Evolutionary conservation across 2,113 vertebrate species (phyloP), one percentile per base, ranked within the genome.

Genomic region (Procavia capensis): DNA sequence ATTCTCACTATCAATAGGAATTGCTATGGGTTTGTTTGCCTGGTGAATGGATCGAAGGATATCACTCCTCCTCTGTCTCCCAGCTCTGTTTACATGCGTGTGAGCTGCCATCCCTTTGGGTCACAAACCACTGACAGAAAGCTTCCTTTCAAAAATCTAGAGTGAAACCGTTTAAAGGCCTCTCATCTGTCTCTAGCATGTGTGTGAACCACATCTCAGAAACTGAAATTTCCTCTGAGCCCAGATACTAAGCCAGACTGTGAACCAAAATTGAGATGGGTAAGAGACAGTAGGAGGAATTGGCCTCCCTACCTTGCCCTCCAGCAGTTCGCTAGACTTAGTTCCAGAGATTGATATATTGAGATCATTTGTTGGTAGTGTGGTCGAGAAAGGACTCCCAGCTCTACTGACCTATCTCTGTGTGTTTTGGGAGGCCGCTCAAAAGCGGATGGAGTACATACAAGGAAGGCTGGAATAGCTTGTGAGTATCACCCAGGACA

Each of bases 21-120:
- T 95, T 95, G 88, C 76, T 95, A 87, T 90, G 79, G 70, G 83
- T 95, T 94, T 97, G 83, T 95, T 94, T 97, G 59, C 94, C 47
- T 36, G 76, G 95, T 45, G 27, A 93, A 8, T 87, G 82, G 81
- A 87, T 90, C 93, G 72, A 78, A 97, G 76, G 72, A 78, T 86
- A 96, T 92, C 11, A 68, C 13, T 0, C 78, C 81, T 79, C 0
- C 59, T 70, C 93, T 84, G 80, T 74, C 85, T 92, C 76, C 94
- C 59, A 4, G 86, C 88, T 95, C 47, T 8, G 3, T 43, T 2
- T 47, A 66, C 45, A 50, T 36, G n/a, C 45, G 9, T 31, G 20
- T 6, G 22, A 47, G 5, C 61, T 54, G n/a, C 45, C 36, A 17
- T 74, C 1, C 76, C 27, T n/a, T 41, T 75, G 75, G 50, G 25